Base-by-base conservation (phyloP, 2,888 invertebrate species). In the Standfussiana lucernea region DNA sequence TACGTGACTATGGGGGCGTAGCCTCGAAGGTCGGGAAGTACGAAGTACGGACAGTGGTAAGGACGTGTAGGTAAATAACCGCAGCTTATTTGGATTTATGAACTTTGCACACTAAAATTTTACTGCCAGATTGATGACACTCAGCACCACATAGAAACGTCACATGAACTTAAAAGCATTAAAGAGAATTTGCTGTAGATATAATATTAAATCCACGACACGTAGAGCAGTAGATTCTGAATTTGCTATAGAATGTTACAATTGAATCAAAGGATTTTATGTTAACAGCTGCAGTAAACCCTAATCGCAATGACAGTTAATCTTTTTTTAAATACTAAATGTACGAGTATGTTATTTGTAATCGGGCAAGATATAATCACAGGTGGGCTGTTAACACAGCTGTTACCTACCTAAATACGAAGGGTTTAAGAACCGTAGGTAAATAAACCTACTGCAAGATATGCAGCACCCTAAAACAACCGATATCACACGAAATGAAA, bases 1-100 rank as follows among this genome's bases (percentile, higher is more conserved):
- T 83, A 80, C 84, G 77, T 87, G 88, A 88, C 77, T 65, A 75
- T 62, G 67, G 66, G 45, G 50, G 53, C 79, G 80, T 88, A 72
- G 74, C 80, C 56, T 77, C 28, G 56, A 28, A 7, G 24, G n/a
- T 59, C 47, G 37, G 72, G 62, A 74, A 84, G 40, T 74, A 32
- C 74, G 67, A 80, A 77, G 65, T 77, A 18, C 78, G 11, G 35
- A 50, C 21, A 24, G 35, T 2, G 73, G 59, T 42, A 24, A 73
- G 35, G 73, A 77, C 50, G 5, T 35, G 42, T 50, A 61, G 15
- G 28, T 50, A 18, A 45, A 45, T 6, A 8, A 53, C 5, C n/a
- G 15, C 13, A 35, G 37, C 40, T 74, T 37, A 18, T 61, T 80
- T 61, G 70, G 11, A 47, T 47, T 65, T 45, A 45, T 32, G 15